Evolutionary conservation across 2,797 vertebrate genomes (phyloP).

Genomic region (Nothura maculosa): DNA sequence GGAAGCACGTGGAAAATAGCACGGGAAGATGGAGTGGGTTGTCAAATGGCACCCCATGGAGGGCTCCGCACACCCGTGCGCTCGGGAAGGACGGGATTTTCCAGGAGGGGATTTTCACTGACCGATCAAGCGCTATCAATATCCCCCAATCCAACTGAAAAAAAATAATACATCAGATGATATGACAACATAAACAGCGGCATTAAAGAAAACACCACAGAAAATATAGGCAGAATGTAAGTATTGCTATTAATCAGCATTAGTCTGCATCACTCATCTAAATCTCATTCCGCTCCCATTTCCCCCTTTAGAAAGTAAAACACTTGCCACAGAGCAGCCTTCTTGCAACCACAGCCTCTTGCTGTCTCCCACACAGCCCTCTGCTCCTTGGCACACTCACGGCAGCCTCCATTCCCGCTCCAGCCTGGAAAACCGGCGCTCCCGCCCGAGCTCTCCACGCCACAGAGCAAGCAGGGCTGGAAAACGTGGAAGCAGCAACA

Average conservation of each 20-base stretch:
- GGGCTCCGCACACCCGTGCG: background rate
- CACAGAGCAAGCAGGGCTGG: background rate
- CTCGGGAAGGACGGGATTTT: conserved; percentile 43
- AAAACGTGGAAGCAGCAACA: background rate
- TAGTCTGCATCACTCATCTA: conserved; percentile 5
- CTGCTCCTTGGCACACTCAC: conserved; percentile 6
- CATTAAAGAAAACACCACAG: background rate
- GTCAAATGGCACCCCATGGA: background rate
- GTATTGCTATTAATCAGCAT: conserved; percentile 37
- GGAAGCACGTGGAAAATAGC: background rate
- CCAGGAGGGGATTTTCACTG: conserved; percentile 50
- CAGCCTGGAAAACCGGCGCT: background rate
- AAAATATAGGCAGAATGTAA: conserved; percentile 11
- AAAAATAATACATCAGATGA: conserved; percentile 38
- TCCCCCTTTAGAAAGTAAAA: background rate
- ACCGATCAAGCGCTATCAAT: background rate
- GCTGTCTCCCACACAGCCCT: conserved; percentile 40
- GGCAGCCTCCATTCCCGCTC: conserved; percentile 36
- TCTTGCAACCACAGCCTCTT: background rate
- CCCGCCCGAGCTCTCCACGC: background rate
- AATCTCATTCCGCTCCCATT: conserved; percentile 2
- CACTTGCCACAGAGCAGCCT: background rate
- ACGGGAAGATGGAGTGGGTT: background rate
- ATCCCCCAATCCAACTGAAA: background rate
- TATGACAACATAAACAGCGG: conserved; percentile 11